phyloP scores from a whole-genome alignment of 2,113 vertebrate species.

The Eudyptes chrysolophus region DNA sequence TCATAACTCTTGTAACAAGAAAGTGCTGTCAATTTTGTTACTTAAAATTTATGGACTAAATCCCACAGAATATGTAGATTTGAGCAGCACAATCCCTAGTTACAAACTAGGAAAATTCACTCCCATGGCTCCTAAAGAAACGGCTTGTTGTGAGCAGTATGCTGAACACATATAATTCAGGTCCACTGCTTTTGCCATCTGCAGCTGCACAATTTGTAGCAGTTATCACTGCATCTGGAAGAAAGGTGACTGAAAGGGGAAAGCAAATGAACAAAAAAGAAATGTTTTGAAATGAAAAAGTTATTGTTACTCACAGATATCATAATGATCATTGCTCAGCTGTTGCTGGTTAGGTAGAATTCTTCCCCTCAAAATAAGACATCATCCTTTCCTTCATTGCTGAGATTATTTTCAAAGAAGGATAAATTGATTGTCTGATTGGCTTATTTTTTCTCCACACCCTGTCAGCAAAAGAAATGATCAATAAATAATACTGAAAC shows the following conservation, averaged over 20 bases:
- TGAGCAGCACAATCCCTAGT: not conserved
- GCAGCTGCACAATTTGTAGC: not conserved
- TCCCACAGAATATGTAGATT: not conserved
- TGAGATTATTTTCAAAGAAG: not conserved
- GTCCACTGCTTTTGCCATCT: not conserved
- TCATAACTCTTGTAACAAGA: not conserved
- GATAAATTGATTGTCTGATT: not conserved
- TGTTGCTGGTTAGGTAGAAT: not conserved
- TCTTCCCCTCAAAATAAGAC: not conserved
- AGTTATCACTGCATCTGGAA: not conserved
- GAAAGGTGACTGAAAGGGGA: not conserved
- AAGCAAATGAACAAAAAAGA: not conserved
- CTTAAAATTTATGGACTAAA: not conserved
- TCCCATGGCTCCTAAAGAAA: not conserved
- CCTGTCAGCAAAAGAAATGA: not conserved
- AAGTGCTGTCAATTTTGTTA: not conserved
- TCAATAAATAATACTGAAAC: not conserved
- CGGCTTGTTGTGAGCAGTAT: not conserved
- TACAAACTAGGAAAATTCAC: not conserved
- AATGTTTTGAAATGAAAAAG: not conserved
- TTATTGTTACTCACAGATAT: not conserved
- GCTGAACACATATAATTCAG: not conserved
- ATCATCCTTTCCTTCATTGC: not conserved
- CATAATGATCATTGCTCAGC: not conserved
- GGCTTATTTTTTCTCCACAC: not conserved